These are phyloP conservation scores for Periophthalmus modestus DNA, from an alignment of 2,113 vertebrate genomes.

Conservation along the genomic window DNA sequence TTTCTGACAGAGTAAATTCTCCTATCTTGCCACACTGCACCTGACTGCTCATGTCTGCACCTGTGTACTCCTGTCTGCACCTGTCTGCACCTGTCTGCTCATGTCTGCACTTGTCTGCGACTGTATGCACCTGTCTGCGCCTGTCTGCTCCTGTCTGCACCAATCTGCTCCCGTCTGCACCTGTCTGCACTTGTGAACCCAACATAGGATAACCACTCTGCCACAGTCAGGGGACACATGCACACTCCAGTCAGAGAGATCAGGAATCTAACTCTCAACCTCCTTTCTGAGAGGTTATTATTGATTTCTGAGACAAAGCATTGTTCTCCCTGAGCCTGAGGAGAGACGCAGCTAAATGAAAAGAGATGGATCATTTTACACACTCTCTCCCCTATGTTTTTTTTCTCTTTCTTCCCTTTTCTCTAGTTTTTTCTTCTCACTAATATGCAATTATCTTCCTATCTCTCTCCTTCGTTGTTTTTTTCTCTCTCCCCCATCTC, in stretches of 20 bases:
- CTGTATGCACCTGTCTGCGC: too few relatives aligned
- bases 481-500: too few relatives aligned
- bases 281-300: background rate
- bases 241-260: too few relatives aligned
- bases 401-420: background rate
- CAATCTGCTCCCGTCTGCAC: too few relatives aligned
- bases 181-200: background rate
- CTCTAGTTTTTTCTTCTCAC: too few relatives aligned
- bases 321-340: conserved; percentile 9
- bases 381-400: background rate
- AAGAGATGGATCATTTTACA: conserved; percentile 33
- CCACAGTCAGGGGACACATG: too few relatives aligned
- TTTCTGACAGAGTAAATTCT: conserved; percentile 57
- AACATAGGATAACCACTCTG: too few relatives aligned
- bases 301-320: conserved; percentile 29
- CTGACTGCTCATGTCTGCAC: conserved; percentile 27
- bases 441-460: background rate
- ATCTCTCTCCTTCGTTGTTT: background rate
- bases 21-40: conserved; percentile 6
- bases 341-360: conserved; percentile 34
- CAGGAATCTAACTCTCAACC: background rate
- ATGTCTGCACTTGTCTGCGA: too few relatives aligned
- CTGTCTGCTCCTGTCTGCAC: too few relatives aligned
- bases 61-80: too few relatives aligned
- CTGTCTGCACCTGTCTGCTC: too few relatives aligned